Base-by-base conservation (phyloP, 2,113 vertebrate genomes). In the Erpornis zantholeuca region DNA sequence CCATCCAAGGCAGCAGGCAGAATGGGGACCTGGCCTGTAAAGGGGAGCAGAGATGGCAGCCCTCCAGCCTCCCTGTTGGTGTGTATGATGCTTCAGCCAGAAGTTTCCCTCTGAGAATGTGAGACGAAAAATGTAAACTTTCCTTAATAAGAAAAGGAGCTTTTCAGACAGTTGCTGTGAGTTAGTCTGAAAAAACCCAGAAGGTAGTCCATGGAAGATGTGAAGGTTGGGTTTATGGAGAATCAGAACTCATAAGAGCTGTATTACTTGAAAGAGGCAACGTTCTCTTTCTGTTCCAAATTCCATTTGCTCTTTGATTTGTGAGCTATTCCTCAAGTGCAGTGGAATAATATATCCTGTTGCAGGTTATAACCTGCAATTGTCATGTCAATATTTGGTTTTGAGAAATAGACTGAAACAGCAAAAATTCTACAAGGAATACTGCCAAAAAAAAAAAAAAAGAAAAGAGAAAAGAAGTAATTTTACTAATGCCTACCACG, bases 21-120 rank as follows among this genome's bases (percentile, higher is more conserved):
- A 50, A 52, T 1, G 4, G 23, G 13, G 17, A 15, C 20, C 38
- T 0, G 0, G 29, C 5, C 17, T 40, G 1, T 7, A 11, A 61
- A 61, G 12, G 14, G 47, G 13, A 68, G 38, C 10, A 33, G 50
- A 49, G 28, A 19, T 5, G 22, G 31, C 15, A 56, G 16, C 18
- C 11, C 18, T 56, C 15, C 19, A 31, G 22, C 24, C 18, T 54
- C 11, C 20, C 61, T 31, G 38, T 24, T 47, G 14, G 22, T 1
- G 6, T 15, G 11, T 19, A 28, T 0, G 0, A n/a, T 18, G 12
- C 18, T 83, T 84, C 78, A 52, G 59, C 44, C 65, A 36, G 65
- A 68, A 45, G 13, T 23, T 84, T 21, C 7, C 1, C 57, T 56
- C 18, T 0, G 2, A 60, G 45, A 12, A 33, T 42, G 65, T 53